A percentile compares a stretch with the other conserved stretches of the same genome.
Conservation (phyloP, 2,113 vertebrate genomes). For the Bostrychus sinensis region DNA sequence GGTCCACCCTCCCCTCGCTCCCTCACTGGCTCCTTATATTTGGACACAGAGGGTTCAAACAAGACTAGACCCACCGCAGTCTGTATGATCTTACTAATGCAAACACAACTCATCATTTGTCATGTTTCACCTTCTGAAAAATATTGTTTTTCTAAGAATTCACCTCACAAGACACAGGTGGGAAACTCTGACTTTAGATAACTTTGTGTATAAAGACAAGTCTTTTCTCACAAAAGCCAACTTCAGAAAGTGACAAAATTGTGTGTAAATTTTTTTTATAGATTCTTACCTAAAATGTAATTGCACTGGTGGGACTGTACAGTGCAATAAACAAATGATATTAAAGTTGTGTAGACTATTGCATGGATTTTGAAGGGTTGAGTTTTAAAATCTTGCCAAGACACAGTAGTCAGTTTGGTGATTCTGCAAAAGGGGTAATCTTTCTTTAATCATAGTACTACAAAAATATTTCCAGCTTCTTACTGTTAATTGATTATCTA, state of each 20-base stretch:
- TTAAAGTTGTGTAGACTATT: too few species aligned
- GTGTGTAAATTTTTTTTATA: too few species aligned
- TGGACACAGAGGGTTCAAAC: conserved; percentile 14
- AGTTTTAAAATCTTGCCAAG: too few species aligned
- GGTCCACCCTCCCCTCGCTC: background rate
- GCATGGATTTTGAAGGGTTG: too few species aligned
- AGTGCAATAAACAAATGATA: too few species aligned
- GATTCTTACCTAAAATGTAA: background rate
- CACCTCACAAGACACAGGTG: background rate
- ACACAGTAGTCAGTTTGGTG: too few species aligned
- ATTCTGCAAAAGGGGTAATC: too few species aligned
- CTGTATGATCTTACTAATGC: background rate
- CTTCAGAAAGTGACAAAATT: background rate
- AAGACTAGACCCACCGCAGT: conserved; percentile 20
- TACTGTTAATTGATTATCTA: too few species aligned
- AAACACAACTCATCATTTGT: background rate
- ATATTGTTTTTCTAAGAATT: background rate
- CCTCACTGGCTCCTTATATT: conserved; percentile 4
- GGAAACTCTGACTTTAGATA: conserved; percentile 10
- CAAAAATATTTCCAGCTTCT: too few species aligned
- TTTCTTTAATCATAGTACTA: too few species aligned
- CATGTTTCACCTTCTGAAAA: background rate
- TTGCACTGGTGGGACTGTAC: background rate
- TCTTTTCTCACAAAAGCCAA: conserved; percentile 19
- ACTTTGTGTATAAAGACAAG: background rate